Evolutionary conservation across 2,113 vertebrate species (phyloP).

Genomic region (Sterna hirundo): DNA sequence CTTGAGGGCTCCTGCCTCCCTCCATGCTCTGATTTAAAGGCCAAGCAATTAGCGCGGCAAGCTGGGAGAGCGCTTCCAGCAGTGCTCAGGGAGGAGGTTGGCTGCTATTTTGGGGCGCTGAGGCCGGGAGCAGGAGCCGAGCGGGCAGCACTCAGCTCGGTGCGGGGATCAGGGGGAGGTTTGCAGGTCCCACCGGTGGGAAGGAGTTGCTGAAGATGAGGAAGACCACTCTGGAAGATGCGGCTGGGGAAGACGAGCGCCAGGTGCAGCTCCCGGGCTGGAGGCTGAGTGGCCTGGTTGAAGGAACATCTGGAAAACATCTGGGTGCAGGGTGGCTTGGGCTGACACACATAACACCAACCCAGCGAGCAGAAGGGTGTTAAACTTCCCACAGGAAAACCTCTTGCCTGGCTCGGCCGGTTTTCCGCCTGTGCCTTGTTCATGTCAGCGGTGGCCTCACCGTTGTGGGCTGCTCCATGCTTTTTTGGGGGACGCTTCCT

Average conservation of each 20-base stretch:
- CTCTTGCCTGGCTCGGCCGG: fast-evolving
- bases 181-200: neutral
- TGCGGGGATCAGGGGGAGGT: neutral
- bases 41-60: neutral
- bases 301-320: neutral
- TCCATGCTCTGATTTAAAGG: neutral
- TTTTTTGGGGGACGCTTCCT: neutral
- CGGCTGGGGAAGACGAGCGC: neutral
- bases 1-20: neutral
- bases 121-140: neutral
- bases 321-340: neutral
- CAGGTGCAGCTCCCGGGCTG: neutral
- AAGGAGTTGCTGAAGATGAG: neutral
- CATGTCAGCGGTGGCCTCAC: neutral
- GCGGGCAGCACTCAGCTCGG: neutral
- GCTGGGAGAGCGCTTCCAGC: neutral
- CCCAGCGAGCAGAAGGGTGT: neutral
- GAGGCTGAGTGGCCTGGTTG: neutral
- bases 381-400: neutral
- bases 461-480: fast-evolving
- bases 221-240: neutral
- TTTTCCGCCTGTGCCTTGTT: neutral
- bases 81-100: neutral
- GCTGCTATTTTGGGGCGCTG: neutral
- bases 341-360: neutral